These are phyloP conservation scores for Drepana falcataria DNA, from an alignment of 2,888 invertebrate species.

Conservation along the genomic window DNA sequence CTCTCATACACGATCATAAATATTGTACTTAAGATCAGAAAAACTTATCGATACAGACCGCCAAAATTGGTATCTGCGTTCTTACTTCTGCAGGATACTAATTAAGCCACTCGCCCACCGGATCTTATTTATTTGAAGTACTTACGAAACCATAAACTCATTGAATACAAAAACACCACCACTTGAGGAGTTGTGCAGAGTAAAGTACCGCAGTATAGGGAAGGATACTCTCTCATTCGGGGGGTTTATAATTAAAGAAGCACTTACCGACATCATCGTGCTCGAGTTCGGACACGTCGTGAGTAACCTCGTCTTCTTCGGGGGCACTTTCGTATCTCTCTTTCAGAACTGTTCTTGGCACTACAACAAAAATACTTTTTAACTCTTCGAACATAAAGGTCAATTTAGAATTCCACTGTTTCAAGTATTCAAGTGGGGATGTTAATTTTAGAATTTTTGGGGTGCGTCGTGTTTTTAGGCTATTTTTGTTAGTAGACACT, in stretches of 20 bases:
- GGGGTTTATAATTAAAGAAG: slow-evolving; percentile 28
- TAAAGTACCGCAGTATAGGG: neutral
- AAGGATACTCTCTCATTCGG: slow-evolving; percentile 13
- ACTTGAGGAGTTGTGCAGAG: neutral
- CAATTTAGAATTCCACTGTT: slow-evolving; percentile 13
- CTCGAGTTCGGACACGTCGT: slow-evolving; percentile 67
- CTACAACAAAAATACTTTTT: slow-evolving; percentile 73
- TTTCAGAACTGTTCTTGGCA: slow-evolving; percentile 89
- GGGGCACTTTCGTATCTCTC: slow-evolving; percentile 89
- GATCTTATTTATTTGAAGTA: too few species aligned
- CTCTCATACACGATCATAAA: too few species aligned
- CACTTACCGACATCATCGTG: slow-evolving; percentile 76
- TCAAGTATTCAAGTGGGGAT: slow-evolving; percentile 41
- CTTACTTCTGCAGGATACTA: too few species aligned
- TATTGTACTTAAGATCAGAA: too few species aligned
- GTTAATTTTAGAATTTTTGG: slow-evolving; percentile 64
- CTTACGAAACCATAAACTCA: neutral
- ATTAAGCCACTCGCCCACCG: too few species aligned
- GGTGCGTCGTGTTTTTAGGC: slow-evolving; percentile 44
- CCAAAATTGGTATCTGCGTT: too few species aligned
- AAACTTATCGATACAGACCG: too few species aligned
- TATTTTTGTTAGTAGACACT: slow-evolving; percentile 43
- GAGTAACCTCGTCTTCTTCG: slow-evolving; percentile 86
- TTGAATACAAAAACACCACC: neutral
- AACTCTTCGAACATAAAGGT: slow-evolving; percentile 23